Base-by-base conservation (phyloP, 2,797 vertebrate genomes). In the Artibeus jamaicensis region DNA sequence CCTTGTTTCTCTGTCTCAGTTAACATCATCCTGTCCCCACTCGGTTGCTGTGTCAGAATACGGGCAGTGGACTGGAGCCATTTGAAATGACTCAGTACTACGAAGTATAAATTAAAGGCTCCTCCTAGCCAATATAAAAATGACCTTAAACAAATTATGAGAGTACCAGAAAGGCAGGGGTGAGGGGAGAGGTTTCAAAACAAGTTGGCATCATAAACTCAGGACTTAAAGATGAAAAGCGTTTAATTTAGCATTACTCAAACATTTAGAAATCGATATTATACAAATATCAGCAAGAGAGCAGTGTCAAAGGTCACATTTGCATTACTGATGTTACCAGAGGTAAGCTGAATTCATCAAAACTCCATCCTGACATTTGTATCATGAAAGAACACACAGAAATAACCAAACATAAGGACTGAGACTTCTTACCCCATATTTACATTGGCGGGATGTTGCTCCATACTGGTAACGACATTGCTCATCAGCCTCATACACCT, bases 401-500 rank as follows among this genome's bases (percentile, higher is more conserved):
- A 96, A 84, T 96, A 82, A 97, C 92, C 97, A 96, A 97, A 97
- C 67, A 85, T 98, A 98, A 98, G 98, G 98, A 99, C 98, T 98
- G 98, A 98, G 98, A 98, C 98, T 99, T 99, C 99, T 99, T 99
- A 99, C 99, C 99, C 99, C 99, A 97, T 99, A 99, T 99, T 99
- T 99, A 99, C 99, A 99, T 97, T 99, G 99, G 88, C 99, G 99
- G 77, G 99, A 99, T 96, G 99, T 99, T 98, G 99, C 98, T 98
- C 99, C 99, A 85, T 99, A 99, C 98, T 99, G 99, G 98, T 99
- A 99, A 98, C 99, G 99, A 97, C 99, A 99, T 97, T 99, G 99
- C 97, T 99, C 99, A 97, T 99, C 99, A 91, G 99, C 99, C 96
- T 99, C 99, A 96, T 99, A 99, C 99, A 99, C 99, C 99, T 99